Evolutionary conservation across 2,113 vertebrate genomes (phyloP).

Genomic region (Corythoichthys haematopterus): DNA sequence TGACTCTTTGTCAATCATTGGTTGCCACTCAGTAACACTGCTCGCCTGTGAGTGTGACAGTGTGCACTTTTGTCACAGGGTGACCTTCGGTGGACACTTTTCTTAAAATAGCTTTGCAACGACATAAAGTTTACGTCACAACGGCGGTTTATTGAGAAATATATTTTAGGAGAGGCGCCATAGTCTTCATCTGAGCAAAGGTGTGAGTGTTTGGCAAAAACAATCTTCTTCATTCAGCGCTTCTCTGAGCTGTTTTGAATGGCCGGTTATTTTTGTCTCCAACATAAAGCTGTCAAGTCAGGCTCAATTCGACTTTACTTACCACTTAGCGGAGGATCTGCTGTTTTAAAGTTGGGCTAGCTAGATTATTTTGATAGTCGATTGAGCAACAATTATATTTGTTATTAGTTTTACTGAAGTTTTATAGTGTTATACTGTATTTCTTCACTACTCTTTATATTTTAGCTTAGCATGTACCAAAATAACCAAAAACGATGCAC

Average conservation of each 20-base stretch:
- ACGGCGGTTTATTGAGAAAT: constrained; percentile 7
- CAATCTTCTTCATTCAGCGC: constrained; percentile 20
- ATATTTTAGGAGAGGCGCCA: constrained; percentile 17
- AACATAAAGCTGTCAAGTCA: constrained; percentile 15
- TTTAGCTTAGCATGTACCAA: too few relatives aligned
- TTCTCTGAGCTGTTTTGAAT: constrained; percentile 1
- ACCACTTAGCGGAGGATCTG: neutral
- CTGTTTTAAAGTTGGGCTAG: neutral
- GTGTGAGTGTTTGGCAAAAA: constrained; percentile 8
- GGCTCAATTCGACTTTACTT: neutral
- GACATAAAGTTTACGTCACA: constrained; percentile 1
- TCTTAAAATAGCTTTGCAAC: constrained; percentile 10
- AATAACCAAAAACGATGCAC: too few relatives aligned
- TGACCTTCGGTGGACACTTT: neutral
- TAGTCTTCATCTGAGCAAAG: neutral
- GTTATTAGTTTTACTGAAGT: too few relatives aligned
- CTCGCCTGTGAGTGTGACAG: constrained; percentile 8
- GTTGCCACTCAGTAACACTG: neutral
- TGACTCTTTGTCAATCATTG: constrained; percentile 8
- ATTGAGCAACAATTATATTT: neutral
- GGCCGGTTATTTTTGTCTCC: constrained; percentile 21
- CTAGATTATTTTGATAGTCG: too few relatives aligned
- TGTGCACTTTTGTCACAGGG: constrained; percentile 15
- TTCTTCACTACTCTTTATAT: too few relatives aligned
- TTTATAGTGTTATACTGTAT: too few relatives aligned